These are phyloP conservation scores for Drosophila virilis DNA, from an alignment of 1,140 invertebrate genomes.

Conservation along the genomic window DNA sequence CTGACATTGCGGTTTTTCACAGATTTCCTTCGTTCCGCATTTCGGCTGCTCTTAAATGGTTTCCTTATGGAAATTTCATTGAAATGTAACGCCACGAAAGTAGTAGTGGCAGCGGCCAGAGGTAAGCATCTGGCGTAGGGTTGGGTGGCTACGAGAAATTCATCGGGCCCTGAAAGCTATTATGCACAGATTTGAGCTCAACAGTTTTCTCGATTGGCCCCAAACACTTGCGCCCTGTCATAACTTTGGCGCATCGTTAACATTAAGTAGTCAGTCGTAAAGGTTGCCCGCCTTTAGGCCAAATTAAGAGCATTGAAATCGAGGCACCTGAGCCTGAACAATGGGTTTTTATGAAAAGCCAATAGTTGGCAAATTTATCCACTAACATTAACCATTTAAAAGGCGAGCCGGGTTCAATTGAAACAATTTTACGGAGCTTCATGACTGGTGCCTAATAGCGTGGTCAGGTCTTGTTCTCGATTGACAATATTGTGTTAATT, in stretches of 20 bases:
- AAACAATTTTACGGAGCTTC: too few species aligned
- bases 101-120: slow-evolving; percentile 8
- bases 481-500: too few species aligned
- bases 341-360: background rate
- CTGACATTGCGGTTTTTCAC: slow-evolving; percentile 66
- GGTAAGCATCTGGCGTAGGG: background rate
- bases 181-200: slow-evolving; percentile 61
- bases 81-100: slow-evolving; percentile 49
- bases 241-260: slow-evolving; percentile 33
- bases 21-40: slow-evolving; percentile 57
- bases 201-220: slow-evolving; percentile 32
- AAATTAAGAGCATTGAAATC: slow-evolving; percentile 15
- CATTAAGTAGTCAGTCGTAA: slow-evolving; percentile 11
- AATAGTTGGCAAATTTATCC: background rate
- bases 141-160: slow-evolving; percentile 1
- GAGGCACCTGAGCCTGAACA: background rate
- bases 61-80: slow-evolving; percentile 71
- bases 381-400: too few species aligned
- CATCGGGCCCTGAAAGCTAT: slow-evolving; percentile 30
- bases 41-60: slow-evolving; percentile 56
- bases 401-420: too few species aligned
- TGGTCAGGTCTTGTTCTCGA: too few species aligned
- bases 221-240: slow-evolving; percentile 27
- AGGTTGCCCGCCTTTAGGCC: slow-evolving; percentile 3
- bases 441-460: too few species aligned